These are phyloP conservation scores for Sebastes hubbsi DNA, from an alignment of 2,797 vertebrate species.

Conservation along the genomic window DNA sequence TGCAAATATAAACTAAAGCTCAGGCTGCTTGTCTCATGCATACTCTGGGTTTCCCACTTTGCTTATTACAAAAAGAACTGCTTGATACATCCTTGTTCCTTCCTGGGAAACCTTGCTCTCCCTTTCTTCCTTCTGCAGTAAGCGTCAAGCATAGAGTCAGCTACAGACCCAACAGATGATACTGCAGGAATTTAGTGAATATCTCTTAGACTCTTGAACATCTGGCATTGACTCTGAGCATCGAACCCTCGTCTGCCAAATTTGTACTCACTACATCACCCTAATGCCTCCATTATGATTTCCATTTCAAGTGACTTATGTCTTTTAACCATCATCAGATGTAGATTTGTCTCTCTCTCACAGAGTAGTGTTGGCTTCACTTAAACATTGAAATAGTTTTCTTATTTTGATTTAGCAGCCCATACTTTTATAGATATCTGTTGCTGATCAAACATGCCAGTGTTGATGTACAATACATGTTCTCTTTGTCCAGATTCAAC, in stretches of 20 bases:
- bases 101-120: background rate
- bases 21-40: background rate
- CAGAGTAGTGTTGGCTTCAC: conserved; percentile 4
- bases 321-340: conserved; percentile 26
- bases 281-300: conserved; percentile 6
- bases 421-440: conserved; percentile 44
- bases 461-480: conserved; percentile 49
- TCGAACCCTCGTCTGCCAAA: background rate
- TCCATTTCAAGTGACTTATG: conserved; percentile 12
- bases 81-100: background rate
- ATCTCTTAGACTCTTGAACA: background rate
- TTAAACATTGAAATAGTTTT: conserved; percentile 38
- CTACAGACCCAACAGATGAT: background rate
- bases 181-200: background rate
- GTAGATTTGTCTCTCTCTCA: conserved; percentile 6
- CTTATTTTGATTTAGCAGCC: conserved; percentile 34
- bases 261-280: background rate
- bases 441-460: conserved; percentile 39
- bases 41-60: background rate
- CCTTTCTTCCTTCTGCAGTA: background rate
- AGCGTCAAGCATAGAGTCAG: background rate
- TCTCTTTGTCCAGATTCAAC: conserved; percentile 65
- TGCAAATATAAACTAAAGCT: background rate
- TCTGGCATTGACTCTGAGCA: background rate
- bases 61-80: background rate